phyloP scores from a whole-genome alignment of 2,113 vertebrate genomes.

The Dryoscopus gambensis region DNA sequence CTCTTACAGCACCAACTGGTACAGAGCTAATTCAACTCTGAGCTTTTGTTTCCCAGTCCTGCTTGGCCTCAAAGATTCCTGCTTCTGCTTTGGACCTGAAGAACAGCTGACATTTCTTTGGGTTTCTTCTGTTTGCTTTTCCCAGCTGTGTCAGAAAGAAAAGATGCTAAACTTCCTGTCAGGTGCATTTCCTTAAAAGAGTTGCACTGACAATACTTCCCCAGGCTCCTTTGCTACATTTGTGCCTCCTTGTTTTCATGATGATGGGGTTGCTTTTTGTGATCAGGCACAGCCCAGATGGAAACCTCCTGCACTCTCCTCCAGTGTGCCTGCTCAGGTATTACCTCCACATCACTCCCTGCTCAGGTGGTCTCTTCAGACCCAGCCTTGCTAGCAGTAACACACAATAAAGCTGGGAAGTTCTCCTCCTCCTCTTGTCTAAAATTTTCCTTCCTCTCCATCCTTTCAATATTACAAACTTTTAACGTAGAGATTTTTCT shows the following conservation, averaged over 20 bases:
- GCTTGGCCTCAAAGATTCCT: not conserved
- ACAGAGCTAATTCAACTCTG: not conserved
- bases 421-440: not conserved
- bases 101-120: not conserved
- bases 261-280: not conserved
- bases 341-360: accelerated
- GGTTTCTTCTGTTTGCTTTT: not conserved
- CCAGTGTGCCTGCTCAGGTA: not conserved
- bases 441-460: not conserved
- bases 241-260: not conserved
- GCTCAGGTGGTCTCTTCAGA: not conserved
- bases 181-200: not conserved
- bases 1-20: not conserved
- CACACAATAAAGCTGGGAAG: not conserved
- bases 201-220: not conserved
- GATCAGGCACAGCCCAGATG: not conserved
- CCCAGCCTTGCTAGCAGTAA: not conserved
- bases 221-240: not conserved
- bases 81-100: constrained; percentile 6
- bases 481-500: not conserved
- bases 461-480: not conserved
- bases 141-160: not conserved
- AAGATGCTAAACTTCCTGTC: not conserved
- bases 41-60: not conserved
- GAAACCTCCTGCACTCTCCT: not conserved